Percentiles rank a stretch among this genome's conserved stretches.
Evolutionary conservation across 2,888 invertebrate genomes (phyloP).

Genomic region (Himalopsyche tibetana): DNA sequence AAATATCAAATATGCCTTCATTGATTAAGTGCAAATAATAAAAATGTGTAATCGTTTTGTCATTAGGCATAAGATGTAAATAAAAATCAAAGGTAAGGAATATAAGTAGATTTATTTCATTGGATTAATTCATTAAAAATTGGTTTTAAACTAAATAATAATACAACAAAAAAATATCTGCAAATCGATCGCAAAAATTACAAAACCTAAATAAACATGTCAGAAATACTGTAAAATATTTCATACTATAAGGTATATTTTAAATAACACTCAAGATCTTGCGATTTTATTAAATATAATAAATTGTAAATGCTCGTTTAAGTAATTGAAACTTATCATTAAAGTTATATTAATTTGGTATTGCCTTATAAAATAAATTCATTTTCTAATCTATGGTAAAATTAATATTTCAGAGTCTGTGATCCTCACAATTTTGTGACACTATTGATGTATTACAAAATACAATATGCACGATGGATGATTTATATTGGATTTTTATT

Average conservation of each 20-base stretch:
- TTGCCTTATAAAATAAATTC: slow-evolving; percentile 33
- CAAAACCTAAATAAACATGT: slow-evolving; percentile 1
- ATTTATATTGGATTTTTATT: background rate
- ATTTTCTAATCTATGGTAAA: slow-evolving; percentile 37
- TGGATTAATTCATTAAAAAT: slow-evolving; percentile 39
- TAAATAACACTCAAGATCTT: slow-evolving; percentile 5
- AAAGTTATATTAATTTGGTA: slow-evolving; percentile 48
- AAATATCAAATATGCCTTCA: too few relatives aligned
- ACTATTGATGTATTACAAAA: background rate
- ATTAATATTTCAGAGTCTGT: slow-evolving; percentile 32
- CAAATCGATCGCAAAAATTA: background rate
- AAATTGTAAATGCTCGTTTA: slow-evolving; percentile 33
- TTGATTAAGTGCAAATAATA: too few relatives aligned
- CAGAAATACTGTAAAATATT: slow-evolving; percentile 19
- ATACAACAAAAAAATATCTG: slow-evolving; percentile 20
- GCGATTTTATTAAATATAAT: background rate
- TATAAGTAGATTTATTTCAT: slow-evolving; percentile 42
- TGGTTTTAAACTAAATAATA: background rate
- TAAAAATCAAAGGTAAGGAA: background rate
- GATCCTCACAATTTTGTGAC: slow-evolving; percentile 28
- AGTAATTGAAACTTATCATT: slow-evolving; percentile 32
- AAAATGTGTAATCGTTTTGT: too few relatives aligned
- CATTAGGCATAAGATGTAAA: background rate
- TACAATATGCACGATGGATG: background rate
- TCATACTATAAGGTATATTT: slow-evolving; percentile 5